Base-by-base conservation (phyloP, 2,888 invertebrate species). In the Acrobasis repandana region DNA sequence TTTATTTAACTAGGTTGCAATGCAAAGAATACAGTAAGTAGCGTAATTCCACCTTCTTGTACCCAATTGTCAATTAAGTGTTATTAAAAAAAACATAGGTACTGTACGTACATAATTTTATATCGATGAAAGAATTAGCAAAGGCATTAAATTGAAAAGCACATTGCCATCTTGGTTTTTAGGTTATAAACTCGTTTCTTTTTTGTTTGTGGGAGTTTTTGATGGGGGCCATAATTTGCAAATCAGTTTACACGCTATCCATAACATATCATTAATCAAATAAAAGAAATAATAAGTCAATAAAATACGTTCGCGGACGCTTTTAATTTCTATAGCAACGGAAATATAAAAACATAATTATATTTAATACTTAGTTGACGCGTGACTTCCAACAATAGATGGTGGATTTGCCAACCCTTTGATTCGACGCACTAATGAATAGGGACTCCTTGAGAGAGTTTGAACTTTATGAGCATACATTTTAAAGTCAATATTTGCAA, bases 401-500 rank as follows among this genome's bases (percentile, higher is more conserved):
- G 69, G 83, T 81, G 89, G 91, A 91, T 92, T 91, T 91, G 91
- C 90, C 84, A 91, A 92, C 91, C 91, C 91, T 90, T 92, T 91
- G 82, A 87, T 83, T 82, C 80, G 74, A 81, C 74, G 75, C 76
- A 79, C 84, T 90, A 89, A 88, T 89, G 89, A 90, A 88, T 86
- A 81, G 76, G 63, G 9, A 61, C 38, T 50, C 61, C 46, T 47
- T 63, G 64, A 36, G 11, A 63, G 49, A 76, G 54, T 68, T 63
- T 66, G 62, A 66, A 73, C 80, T 75, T 70, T 84, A 79, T 28
- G 0, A 0, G 0, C 0, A n/a, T 16, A 10, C 8, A 4, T 0
- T 2, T 66, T 81, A 79, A 61, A 68, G 80, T 74, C 66, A 56
- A 67, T 54, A 69, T 67, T 76, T 11, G 61, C 33, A 57, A 67